Evolutionary conservation across 2,113 vertebrate species (phyloP), one percentile per base, ranked within the genome.

Genomic region (Nothoprocta perdicaria): DNA sequence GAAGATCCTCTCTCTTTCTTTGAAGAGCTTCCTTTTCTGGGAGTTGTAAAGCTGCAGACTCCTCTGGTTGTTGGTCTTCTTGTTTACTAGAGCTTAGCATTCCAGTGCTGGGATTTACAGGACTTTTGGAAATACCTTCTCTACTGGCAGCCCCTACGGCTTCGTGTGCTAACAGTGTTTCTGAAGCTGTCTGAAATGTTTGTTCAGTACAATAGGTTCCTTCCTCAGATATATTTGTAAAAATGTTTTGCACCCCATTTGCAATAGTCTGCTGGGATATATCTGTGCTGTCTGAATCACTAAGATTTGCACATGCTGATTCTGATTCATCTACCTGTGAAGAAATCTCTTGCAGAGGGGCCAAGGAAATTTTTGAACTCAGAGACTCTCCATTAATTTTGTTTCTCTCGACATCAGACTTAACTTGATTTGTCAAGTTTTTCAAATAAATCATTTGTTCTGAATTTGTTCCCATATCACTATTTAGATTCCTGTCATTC

Each of bases 281-380:
- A 23, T 79, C 15, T 7, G 1, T 35, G 41, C 60, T 89, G 35
- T 72, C 61, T 74, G 88, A 94, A 83, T 76, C 52, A 29, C 2
- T 78, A 92, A 65, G 53, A 82, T 66, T 63, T 92, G 65, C 43
- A 91, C 26, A 46, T 1, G 1, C 38, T 89, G 29, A 24, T 68
- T 93, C 87, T 72, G 90, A 83, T 7, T 57, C 27, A 10, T 58
- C 61, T 63, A 62, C 80, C 82, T 96, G 83, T 89, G 93, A 93
- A 75, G 68, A 93, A 80, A 75, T 43, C 62, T 61, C 58, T 74
- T 87, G 46, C 93, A 92, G 85, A 45, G 93, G 78, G 94, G 21
- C 22, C 35, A 96, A 92, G 90, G 9, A 35, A 2, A 74, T 38
- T 55, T 92, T 95, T 66, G 92, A 94, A 93, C 26, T 67, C 35